These are phyloP conservation scores for Ichneumoninae sp. DNA, from an alignment of 2,888 invertebrate species.

Conservation along the genomic window DNA sequence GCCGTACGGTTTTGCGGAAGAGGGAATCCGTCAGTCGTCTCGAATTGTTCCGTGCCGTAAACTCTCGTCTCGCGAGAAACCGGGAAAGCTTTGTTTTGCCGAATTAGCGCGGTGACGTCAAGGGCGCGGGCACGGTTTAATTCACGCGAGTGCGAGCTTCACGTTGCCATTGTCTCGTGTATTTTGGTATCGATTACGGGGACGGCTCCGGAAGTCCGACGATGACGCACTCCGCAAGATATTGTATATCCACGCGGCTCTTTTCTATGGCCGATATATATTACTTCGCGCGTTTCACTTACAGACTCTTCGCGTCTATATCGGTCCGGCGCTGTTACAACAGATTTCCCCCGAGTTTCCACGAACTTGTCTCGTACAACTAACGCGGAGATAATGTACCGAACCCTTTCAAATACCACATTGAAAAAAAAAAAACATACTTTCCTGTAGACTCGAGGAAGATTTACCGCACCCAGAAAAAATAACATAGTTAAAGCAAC, in stretches of 20 bases:
- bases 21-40: neutral
- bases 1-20: neutral
- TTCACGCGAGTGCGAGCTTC: constrained; percentile 14
- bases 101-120: constrained; percentile 41
- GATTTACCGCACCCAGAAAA: no score
- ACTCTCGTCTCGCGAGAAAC: constrained; percentile 4
- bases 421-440: neutral
- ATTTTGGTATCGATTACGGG: constrained; percentile 24
- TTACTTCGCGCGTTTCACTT: neutral
- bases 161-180: neutral
- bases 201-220: constrained; percentile 14
- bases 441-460: neutral
- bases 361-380: neutral
- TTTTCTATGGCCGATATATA: neutral
- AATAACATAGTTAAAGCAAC: no score
- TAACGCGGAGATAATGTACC: neutral
- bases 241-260: neutral
- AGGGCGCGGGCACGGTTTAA: constrained; percentile 6
- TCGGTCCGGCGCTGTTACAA: constrained; percentile 14
- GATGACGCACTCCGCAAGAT: constrained; percentile 30
- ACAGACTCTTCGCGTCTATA: neutral
- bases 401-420: neutral
- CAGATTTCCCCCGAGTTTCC: constrained; percentile 31
- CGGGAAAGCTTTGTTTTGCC: neutral
- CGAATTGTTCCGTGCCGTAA: neutral